These are phyloP conservation scores for Myodes glareolus DNA, from an alignment of 2,113 vertebrate genomes.

Conservation along the genomic window DNA sequence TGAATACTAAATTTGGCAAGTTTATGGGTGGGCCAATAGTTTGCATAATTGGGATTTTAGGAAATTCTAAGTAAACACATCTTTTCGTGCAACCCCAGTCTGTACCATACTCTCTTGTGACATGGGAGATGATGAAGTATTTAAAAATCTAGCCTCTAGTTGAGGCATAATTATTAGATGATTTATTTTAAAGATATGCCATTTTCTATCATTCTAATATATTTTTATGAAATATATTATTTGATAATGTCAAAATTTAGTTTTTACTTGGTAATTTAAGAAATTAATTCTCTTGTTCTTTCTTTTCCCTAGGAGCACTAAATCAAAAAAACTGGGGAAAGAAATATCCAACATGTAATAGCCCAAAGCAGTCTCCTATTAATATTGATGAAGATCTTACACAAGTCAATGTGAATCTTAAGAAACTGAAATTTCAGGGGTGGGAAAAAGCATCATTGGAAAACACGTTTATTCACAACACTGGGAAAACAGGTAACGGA, in stretches of 20 bases:
- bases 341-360: conserved; percentile 96
- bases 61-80: background rate
- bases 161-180: background rate
- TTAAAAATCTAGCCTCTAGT: conserved; percentile 11
- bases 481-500: conserved; percentile 95
- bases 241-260: conserved; percentile 13
- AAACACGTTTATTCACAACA: conserved; percentile 92
- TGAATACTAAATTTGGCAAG: background rate
- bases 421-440: conserved; percentile 93
- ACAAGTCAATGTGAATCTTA: conserved; percentile 95
- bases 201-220: background rate
- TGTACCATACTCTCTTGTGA: background rate
- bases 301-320: conserved; percentile 89
- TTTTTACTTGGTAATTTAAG: conserved; percentile 7
- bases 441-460: conserved; percentile 90
- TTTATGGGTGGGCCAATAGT: background rate
- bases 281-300: conserved; percentile 23
- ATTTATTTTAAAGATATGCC: background rate
- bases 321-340: conserved; percentile 97
- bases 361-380: conserved; percentile 96
- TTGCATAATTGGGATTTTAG: background rate
- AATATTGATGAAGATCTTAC: conserved; percentile 95
- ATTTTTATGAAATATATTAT: background rate
- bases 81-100: background rate
- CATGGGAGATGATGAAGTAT: background rate